Evolutionary conservation across 2,797 vertebrate species (phyloP).

Genomic region (Hozukius guyotensis): DNA sequence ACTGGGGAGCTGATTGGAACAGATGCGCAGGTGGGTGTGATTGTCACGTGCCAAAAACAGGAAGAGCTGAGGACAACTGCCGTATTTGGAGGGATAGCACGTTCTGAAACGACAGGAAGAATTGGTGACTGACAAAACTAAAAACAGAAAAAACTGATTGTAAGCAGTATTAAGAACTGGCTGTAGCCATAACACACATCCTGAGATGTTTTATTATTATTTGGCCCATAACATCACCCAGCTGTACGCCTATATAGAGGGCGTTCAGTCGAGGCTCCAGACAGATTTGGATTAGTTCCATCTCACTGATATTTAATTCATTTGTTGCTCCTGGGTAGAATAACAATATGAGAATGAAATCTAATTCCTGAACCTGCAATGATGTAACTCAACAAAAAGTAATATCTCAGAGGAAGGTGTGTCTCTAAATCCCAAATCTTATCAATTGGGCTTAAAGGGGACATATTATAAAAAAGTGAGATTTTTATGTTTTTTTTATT

Average conservation of each 20-base stretch:
- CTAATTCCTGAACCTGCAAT: background rate
- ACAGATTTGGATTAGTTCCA: slow-evolving; percentile 36
- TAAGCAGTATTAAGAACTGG: background rate
- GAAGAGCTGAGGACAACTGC: background rate
- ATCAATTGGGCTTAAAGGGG: background rate
- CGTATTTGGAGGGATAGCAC: no score
- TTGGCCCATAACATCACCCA: background rate
- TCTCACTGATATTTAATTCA: slow-evolving; percentile 31
- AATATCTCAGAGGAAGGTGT: background rate
- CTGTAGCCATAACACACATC: background rate
- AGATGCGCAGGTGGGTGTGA: background rate
- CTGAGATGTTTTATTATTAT: background rate
- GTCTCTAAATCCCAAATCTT: background rate
- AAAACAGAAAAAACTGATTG: background rate
- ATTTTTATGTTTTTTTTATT: no score
- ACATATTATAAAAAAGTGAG: no score
- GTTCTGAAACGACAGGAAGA: background rate
- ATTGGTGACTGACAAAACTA: background rate
- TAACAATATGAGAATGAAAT: background rate
- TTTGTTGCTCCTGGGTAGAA: slow-evolving; percentile 4
- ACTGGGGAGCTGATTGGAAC: background rate
- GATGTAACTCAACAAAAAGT: background rate
- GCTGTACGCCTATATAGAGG: background rate
- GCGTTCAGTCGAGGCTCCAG: background rate
- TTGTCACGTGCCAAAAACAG: background rate